A percentile compares a stretch with the other conserved stretches of the same genome.
These are phyloP conservation scores for Cyanoramphus novaezelandiae DNA, from an alignment of 2,113 vertebrate species.

Conservation along the genomic window DNA sequence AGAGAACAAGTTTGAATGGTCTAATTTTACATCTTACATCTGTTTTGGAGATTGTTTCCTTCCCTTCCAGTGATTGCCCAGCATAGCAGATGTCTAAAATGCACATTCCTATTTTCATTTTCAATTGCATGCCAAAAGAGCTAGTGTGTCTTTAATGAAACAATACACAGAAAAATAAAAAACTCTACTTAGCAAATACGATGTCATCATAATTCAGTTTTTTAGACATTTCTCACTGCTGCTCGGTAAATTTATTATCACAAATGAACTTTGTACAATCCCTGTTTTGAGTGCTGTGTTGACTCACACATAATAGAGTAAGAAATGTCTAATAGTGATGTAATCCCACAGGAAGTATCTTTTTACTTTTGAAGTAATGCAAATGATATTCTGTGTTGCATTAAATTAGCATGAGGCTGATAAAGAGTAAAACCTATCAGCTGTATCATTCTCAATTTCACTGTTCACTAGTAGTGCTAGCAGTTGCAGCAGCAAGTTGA, in stretches of 20 bases:
- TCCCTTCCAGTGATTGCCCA: not conserved
- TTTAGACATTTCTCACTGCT: constrained; percentile 24
- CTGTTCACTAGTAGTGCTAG: not conserved
- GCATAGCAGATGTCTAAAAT: constrained; percentile 30
- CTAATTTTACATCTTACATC: not conserved
- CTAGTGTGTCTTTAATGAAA: constrained; percentile 1
- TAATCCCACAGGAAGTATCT: not conserved
- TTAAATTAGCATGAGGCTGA: constrained; percentile 43
- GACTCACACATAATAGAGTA: not conserved
- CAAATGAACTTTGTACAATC: constrained; percentile 27
- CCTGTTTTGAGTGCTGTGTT: not conserved
- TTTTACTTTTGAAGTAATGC: constrained; percentile 20
- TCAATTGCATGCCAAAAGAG: not conserved
- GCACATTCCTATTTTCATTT: not conserved
- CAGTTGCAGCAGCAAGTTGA: not conserved
- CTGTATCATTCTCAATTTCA: not conserved
- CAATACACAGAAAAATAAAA: not conserved
- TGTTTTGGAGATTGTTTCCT: constrained; percentile 2
- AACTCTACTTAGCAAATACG: not conserved
- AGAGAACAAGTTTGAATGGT: not conserved
- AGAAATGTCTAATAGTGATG: constrained; percentile 22
- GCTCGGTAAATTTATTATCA: constrained; percentile 42
- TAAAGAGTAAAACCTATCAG: constrained; percentile 19
- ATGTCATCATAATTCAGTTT: constrained; percentile 18
- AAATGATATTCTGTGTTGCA: constrained; percentile 44